Base-by-base conservation (phyloP, 2,888 invertebrate species). In the Trachelus iudaicus region DNA sequence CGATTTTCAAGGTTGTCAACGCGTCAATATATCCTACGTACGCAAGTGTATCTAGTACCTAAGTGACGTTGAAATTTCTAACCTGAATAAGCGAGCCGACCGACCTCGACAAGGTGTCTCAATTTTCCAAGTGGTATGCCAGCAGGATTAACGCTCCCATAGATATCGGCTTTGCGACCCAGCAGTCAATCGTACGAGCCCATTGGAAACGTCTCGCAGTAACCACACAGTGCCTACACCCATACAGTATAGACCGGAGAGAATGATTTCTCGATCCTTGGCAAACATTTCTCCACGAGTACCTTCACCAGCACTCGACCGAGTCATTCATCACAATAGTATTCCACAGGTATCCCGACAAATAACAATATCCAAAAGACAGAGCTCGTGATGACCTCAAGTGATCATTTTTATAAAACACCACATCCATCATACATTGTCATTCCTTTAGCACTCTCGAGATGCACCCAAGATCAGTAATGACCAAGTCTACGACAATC, bases 1-100 rank as follows among this genome's bases (percentile, higher is more conserved):
- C 84, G 85, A 80, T 85, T 82, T 74, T 84, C 85, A 85, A 85
- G 84, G 84, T 79, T 81, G 71, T 71, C 71, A 34, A 33, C 4
- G 71, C 71, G 56, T 56, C 56, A 56, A 23, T 56, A 56, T 56
- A 9, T 40, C 23, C 23, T 56, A 9, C 56, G 23, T 56, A 56
- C 56, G 56, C 56, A 9, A 23, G 23, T 56, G 23, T 56, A 23
- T 56, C 56, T 23, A 9, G 9, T 23, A 56, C 56, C 23, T 23
- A 56, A 56, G 23, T 56, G 56, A 56, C 56, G 56, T 56, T 56
- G 56, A 56, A 56, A 56, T 56, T 56, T 56, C 56, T 56, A 56
- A 23, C 56, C 56, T 56, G 56, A 56, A 56, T 56, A 56, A 56
- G 9, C 56, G 23, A 56, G 56, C 56, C 23, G 56, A 56, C 23